phyloP scores from a whole-genome alignment of 2,113 vertebrate species.

The Marmota monax region DNA sequence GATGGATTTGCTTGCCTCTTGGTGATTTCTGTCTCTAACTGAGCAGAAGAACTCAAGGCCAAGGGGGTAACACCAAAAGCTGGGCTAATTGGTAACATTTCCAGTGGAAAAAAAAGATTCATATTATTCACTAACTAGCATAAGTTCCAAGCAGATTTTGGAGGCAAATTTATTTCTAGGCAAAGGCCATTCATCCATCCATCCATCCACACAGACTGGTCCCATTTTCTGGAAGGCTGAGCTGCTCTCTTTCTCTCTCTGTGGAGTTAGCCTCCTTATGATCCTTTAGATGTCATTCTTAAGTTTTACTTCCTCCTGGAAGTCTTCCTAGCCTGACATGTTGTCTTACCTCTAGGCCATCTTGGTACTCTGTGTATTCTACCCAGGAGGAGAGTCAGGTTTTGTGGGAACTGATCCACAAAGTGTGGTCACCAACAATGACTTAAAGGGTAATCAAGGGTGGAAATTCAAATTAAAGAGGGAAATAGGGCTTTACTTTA shows the following conservation, averaged over 20 bases:
- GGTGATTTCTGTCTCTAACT: not conserved
- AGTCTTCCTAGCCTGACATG: not conserved
- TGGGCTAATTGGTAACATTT: not conserved
- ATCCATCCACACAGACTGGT: not conserved
- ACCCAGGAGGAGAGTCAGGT: not conserved
- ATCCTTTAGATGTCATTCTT: not conserved
- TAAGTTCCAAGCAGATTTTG: not conserved
- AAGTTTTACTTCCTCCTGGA: not conserved
- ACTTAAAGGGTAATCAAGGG: not conserved
- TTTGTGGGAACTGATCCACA: not conserved
- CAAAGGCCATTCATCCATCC: not conserved
- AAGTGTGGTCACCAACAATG: not conserved
- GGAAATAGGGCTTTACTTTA: not conserved
- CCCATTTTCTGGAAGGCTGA: not conserved
- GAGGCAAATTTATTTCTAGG: not conserved
- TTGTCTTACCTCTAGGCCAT: not conserved
- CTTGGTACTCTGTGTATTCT: not conserved
- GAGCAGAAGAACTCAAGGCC: not conserved
- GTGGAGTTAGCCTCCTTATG: not conserved
- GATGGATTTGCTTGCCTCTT: not conserved
- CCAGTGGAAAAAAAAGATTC: not conserved
- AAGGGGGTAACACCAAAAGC: not conserved
- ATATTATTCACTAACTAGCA: not conserved
- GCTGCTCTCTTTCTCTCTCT: not conserved
- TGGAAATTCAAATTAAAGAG: not conserved